Evolutionary conservation across 2,797 vertebrate genomes (phyloP).

Genomic region (Acrossocheilus fasciatus): DNA sequence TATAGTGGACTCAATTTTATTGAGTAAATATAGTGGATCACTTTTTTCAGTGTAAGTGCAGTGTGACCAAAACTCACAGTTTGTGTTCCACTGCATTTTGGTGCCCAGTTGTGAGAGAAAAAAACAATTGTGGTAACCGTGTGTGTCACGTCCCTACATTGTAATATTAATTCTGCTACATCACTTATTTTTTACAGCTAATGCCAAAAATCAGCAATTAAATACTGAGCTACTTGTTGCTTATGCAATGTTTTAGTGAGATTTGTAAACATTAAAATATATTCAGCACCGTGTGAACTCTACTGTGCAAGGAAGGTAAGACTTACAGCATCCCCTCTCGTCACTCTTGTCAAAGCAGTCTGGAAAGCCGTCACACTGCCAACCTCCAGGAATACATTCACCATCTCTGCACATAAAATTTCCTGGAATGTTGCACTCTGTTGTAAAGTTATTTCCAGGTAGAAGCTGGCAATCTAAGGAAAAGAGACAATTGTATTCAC

Average conservation of each 20-base stretch:
- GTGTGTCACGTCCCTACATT: no score
- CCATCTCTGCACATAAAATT: constrained; percentile 97
- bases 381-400: constrained; percentile 89
- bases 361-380: constrained; percentile 91
- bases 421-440: constrained; percentile 95
- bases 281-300: neutral
- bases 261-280: neutral
- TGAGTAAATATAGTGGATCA: no score
- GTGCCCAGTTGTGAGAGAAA: no score
- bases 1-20: no score
- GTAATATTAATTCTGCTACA: neutral
- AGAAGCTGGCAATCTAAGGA: constrained; percentile 90
- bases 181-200: neutral
- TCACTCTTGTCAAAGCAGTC: constrained; percentile 96
- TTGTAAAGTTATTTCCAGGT: constrained; percentile 94
- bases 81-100: no score
- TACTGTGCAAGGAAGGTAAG: neutral
- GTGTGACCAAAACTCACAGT: no score
- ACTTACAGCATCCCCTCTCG: constrained; percentile 97
- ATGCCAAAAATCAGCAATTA: neutral
- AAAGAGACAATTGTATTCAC: constrained; percentile 23
- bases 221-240: neutral
- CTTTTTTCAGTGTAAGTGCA: no score
- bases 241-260: neutral
- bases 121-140: no score